Conservation (phyloP, 1,140 invertebrate genomes). For the Aphis gossypii region DNA sequence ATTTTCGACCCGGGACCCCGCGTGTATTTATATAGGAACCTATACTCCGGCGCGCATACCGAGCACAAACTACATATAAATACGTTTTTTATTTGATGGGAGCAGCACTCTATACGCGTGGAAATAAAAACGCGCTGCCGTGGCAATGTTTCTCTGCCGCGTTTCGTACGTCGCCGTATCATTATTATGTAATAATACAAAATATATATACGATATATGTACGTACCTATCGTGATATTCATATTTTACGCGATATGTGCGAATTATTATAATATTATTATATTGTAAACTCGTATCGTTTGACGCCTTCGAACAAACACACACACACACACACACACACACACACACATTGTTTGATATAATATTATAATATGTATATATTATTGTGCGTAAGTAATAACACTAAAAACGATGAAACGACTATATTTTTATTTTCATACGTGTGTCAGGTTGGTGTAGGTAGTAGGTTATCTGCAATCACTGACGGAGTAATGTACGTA, state of each 20-base stretch:
- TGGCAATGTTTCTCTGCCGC: background rate
- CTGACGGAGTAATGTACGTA: too few relatives aligned
- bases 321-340: background rate
- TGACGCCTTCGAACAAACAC: background rate
- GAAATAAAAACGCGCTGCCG: background rate
- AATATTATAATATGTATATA: too few relatives aligned
- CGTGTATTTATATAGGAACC: too few relatives aligned
- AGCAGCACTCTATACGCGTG: background rate
- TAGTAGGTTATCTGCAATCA: background rate
- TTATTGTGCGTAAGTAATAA: too few relatives aligned
- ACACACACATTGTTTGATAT: background rate
- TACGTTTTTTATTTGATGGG: background rate
- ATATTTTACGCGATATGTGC: too few relatives aligned
- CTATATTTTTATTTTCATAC: too few relatives aligned
- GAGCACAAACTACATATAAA: background rate
- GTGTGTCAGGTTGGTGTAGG: too few relatives aligned
- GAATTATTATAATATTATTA: too few relatives aligned
- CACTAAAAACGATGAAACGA: too few relatives aligned
- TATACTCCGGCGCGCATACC: background rate
- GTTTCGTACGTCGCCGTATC: background rate
- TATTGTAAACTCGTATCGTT: too few relatives aligned
- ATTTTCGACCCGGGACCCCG: background rate
- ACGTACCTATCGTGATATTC: too few relatives aligned
- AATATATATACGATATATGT: background rate
- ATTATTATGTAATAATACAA: background rate